A percentile compares a stretch with the other conserved stretches of the same genome.
These are phyloP conservation scores for Drosophila elegans DNA, from an alignment of 1,140 invertebrate species.

Conservation along the genomic window DNA sequence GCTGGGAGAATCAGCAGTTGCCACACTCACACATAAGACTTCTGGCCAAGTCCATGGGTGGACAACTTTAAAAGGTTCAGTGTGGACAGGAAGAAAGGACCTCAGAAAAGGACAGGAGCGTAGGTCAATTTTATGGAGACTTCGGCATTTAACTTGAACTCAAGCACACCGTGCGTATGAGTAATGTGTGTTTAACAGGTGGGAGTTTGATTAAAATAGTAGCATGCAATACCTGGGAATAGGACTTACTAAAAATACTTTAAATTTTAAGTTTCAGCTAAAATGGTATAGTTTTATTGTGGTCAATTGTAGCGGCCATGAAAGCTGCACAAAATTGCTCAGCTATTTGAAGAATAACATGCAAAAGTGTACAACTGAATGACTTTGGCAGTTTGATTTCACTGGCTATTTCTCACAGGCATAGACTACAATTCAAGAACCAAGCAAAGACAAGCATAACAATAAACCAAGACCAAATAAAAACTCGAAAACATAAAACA, in stretches of 20 bases:
- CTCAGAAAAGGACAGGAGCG: neutral
- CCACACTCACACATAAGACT: slow-evolving; percentile 37
- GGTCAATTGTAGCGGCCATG: neutral
- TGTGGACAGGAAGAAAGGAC: neutral
- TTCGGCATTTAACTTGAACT: slow-evolving; percentile 38
- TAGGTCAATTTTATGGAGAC: slow-evolving; percentile 24
- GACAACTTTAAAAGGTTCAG: slow-evolving; percentile 61
- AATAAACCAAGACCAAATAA: neutral
- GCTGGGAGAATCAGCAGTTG: slow-evolving; percentile 52
- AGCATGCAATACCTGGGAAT: neutral
- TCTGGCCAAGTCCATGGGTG: slow-evolving; percentile 15
- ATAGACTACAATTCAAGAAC: neutral
- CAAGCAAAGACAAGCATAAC: neutral
- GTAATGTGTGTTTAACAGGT: slow-evolving; percentile 62
- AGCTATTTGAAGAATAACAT: neutral
- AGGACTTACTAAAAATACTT: neutral
- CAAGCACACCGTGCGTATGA: slow-evolving; percentile 55
- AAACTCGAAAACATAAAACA: neutral
- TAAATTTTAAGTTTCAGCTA: neutral
- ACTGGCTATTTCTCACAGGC: neutral
- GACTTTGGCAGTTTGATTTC: neutral
- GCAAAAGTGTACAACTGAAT: neutral
- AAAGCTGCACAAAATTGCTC: neutral
- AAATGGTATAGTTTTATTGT: neutral
- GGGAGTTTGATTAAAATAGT: neutral